Evolutionary conservation across 2,113 vertebrate genomes (phyloP).

Genomic region (Oenanthe oenanthe): DNA sequence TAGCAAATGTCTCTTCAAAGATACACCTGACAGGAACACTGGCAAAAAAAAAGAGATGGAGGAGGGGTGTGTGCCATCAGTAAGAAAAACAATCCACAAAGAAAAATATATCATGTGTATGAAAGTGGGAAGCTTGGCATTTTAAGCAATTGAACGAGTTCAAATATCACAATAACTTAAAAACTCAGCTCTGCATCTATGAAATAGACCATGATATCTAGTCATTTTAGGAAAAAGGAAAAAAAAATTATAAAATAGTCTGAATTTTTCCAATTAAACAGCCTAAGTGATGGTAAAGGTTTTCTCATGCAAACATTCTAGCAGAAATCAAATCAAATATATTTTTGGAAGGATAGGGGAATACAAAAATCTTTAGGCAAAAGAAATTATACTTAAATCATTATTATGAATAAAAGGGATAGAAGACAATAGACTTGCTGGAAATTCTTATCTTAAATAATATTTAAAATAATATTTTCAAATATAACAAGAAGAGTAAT

Average conservation of each 20-base stretch:
- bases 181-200: background rate
- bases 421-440: background rate
- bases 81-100: background rate
- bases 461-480: background rate
- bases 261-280: background rate
- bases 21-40: background rate
- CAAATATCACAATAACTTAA: background rate
- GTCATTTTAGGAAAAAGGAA: background rate
- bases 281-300: background rate
- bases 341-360: background rate
- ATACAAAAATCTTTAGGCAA: background rate
- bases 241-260: background rate
- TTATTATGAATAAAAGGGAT: background rate
- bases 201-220: accelerated
- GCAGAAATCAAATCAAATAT: background rate
- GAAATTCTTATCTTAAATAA: background rate
- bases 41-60: background rate
- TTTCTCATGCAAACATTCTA: background rate
- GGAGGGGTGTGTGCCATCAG: accelerated
- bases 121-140: background rate
- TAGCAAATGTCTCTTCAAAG: background rate
- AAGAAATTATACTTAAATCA: background rate
- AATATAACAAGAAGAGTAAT: background rate
- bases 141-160: background rate
- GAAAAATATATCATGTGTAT: background rate